Evolutionary conservation across 2,797 vertebrate genomes (phyloP), one percentile per base, ranked within the genome.

Genomic region (Sphenodon punctatus): DNA sequence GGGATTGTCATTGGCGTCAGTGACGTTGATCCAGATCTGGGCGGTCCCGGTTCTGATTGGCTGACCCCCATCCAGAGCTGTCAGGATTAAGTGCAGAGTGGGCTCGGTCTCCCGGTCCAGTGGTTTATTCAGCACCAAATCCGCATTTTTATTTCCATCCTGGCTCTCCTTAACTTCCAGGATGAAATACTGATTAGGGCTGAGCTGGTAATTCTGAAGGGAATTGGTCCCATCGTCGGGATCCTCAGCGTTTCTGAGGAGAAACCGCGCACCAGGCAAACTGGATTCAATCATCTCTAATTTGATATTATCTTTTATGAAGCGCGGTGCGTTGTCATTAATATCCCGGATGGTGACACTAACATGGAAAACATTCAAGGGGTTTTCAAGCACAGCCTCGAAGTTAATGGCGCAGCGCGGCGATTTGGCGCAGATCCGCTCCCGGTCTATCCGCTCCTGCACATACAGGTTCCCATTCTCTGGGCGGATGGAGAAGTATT

Each of bases 291-390:
- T 95, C 89, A 96, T 92, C 92, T 96, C 95, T 92, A 96, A 89
- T 88, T 87, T 90, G 90, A 94, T 92, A 67, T 93, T 93, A 82
- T 82, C 65, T 82, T 92, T 93, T 32, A 91, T 94, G 88, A 96
- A 96, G 86, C 82, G 81, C 48, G 98, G 97, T 30, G 88, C 95
- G 75, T 98, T 98, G 89, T 98, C 97, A 91, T 98, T 98, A 56
- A 97, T 94, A 16, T 98, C 98, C 45, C 92, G 89, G 10, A 98
- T 92, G 71, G 97, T 96, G 89, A 95, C 95, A 67, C 94, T 90
- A 27, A 97, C 94, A 1, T 89, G 95, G 48, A 96, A 97, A 51
- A 98, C 91, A 75, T 97, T 97, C 66, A 98, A 96, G 0, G 97
- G 97, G 41, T 94, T 97, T 61, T 98, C 97, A 13, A 97, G 82